Base-by-base conservation (phyloP, 2,113 vertebrate species). In the Cryptoleucopteryx plumbea region DNA sequence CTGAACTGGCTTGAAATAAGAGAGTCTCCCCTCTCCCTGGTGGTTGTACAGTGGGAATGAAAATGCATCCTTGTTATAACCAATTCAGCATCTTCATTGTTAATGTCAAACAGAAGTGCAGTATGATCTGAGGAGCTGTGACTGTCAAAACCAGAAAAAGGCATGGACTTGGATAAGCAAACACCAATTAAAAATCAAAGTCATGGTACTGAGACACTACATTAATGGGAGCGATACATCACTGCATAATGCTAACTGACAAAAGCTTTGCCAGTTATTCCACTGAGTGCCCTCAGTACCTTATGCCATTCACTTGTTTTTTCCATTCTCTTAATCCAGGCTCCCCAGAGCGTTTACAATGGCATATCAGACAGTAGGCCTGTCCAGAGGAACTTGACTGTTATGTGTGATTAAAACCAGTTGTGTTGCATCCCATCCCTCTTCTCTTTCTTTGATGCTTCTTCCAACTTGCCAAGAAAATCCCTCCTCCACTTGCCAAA, bases 371-470 rank as follows among this genome's bases (percentile, higher is more conserved):
- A 85, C 71, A 79, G 91, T 82, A 92, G 90, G 48, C 63, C 89
- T 95, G 81, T 91, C 97, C 97, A 95, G 91, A 96, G 92, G 85
- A 91, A 74, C 94, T 90, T 96, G 86, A 95, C 88, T 97, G 79
- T 94, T 94, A 71, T 0, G 19, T 94, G 62, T 97, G 95, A 98
- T 98, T 98, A 97, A 98, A 98, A 94, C 82, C 98, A 97, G 86
- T 97, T 97, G 96, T 96, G 78, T 95, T 97, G 93, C 90, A 94
- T 97, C 96, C 95, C 94, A 88, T 92, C 67, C 90, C 90, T 85
- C 78, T 92, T 95, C 86, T 96, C 86, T 97, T 94, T 90, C 96
- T 98, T 95, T 98, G 98, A 98, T 98, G 93, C 90, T 96, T 96
- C 81, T 77, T 90, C 90, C 72, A 96, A 89, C 77, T 95, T 65